Evolutionary conservation across 2,113 vertebrate genomes (phyloP).

Genomic region (Gulo gulo): DNA sequence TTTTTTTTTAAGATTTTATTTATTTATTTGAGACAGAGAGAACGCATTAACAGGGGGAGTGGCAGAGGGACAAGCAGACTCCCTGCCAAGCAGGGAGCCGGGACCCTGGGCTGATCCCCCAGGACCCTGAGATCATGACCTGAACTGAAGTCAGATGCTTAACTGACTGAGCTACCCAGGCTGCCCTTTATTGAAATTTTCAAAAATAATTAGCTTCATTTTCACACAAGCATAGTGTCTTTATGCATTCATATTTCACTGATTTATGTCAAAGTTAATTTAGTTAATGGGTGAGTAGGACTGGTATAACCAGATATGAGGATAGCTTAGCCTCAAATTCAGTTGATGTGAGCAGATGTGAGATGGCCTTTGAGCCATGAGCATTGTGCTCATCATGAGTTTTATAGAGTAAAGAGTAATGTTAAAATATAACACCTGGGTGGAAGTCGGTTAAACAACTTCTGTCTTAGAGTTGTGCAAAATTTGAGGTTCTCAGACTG

Average conservation of each 20-base stretch:
- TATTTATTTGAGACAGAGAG: not conserved
- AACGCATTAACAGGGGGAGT: not conserved
- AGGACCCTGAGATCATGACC: not conserved
- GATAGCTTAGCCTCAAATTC: not conserved
- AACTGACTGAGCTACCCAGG: not conserved
- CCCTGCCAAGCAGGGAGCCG: not conserved
- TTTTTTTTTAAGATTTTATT: not conserved
- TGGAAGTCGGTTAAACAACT: not conserved
- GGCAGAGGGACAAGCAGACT: not conserved
- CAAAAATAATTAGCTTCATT: not conserved
- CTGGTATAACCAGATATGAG: not conserved
- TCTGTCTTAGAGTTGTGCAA: not conserved
- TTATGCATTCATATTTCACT: not conserved
- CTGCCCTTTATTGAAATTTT: not conserved
- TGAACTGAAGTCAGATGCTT: not conserved
- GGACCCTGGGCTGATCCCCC: not conserved
- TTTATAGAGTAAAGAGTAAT: not conserved
- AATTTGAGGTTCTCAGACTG: not conserved
- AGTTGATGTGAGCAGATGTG: not conserved
- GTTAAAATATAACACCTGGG: not conserved
- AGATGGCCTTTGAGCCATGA: not conserved
- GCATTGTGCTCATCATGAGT: not conserved
- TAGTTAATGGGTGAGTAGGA: not conserved
- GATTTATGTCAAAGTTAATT: not conserved
- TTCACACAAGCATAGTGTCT: not conserved